Evolutionary conservation across 1,140 invertebrate genomes (phyloP).

Genomic region (Papilio aristodemus): DNA sequence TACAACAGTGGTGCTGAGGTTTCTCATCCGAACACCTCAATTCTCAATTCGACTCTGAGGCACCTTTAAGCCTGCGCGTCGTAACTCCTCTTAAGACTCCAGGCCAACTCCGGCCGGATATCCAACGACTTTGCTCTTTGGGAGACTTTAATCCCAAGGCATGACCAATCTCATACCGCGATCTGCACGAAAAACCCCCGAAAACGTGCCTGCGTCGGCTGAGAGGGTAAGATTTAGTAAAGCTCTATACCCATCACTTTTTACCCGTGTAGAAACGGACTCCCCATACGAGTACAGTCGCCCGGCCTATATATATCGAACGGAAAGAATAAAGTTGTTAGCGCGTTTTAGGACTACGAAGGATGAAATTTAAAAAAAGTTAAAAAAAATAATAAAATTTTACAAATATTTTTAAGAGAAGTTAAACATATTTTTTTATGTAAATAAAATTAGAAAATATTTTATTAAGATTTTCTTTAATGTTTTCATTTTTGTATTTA

Average conservation of each 20-base stretch:
- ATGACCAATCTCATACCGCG: neutral
- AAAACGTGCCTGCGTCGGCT: constrained; percentile 11
- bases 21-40: neutral
- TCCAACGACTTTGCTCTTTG: neutral
- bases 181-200: constrained; percentile 15
- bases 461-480: no score
- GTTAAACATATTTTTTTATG: no score
- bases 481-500: no score
- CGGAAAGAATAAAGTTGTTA: constrained; percentile 4
- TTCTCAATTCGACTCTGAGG: neutral
- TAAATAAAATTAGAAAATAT: no score
- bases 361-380: no score
- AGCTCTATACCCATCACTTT: neutral
- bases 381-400: no score
- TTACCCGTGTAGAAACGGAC: constrained; percentile 12
- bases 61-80: neutral
- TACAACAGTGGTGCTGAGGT: constrained; percentile 10
- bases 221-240: neutral
- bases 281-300: neutral
- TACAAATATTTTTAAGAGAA: no score
- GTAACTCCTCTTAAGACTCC: neutral
- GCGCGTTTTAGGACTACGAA: neutral
- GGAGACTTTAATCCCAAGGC: neutral
- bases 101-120: neutral
- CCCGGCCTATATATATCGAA: constrained; percentile 2